Evolutionary conservation across 2,113 vertebrate species (phyloP).

Genomic region (Mus pahari): DNA sequence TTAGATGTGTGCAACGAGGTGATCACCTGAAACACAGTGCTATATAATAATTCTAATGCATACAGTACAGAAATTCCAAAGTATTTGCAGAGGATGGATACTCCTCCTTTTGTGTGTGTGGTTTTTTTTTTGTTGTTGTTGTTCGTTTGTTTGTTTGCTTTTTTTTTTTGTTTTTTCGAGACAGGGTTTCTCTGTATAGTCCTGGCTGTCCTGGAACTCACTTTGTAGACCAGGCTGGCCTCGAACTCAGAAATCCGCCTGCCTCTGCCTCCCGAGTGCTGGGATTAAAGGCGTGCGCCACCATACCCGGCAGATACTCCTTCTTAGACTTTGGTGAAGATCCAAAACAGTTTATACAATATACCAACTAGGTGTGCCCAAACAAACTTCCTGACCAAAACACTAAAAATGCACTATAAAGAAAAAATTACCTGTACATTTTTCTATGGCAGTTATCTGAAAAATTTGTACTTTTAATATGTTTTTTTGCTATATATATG

Average conservation of each 20-base stretch:
- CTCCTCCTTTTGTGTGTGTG: no score
- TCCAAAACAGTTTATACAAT: background rate
- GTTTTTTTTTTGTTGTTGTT: no score
- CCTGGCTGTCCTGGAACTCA: no score
- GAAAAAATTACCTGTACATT: background rate
- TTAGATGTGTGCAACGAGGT: background rate
- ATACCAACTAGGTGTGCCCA: background rate
- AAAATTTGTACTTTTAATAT: background rate
- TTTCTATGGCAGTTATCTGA: conserved; percentile 39
- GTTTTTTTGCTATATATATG: background rate
- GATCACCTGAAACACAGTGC: background rate
- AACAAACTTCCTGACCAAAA: background rate
- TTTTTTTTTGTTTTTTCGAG: no score
- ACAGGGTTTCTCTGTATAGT: no score
- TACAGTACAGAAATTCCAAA: background rate
- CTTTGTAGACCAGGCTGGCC: no score
- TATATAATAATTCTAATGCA: background rate
- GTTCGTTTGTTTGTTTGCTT: no score
- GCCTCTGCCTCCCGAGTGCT: no score
- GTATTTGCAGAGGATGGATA: conserved; percentile 5
- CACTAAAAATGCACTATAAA: background rate
- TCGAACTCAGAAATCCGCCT: no score
- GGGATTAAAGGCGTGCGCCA: no score
- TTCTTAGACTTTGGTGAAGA: background rate
- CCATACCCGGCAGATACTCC: no score